A percentile compares a stretch with the other conserved stretches of the same genome.
phyloP scores from a whole-genome alignment of 2,113 vertebrate genomes.

The Tympanuchus pallidicinctus region DNA sequence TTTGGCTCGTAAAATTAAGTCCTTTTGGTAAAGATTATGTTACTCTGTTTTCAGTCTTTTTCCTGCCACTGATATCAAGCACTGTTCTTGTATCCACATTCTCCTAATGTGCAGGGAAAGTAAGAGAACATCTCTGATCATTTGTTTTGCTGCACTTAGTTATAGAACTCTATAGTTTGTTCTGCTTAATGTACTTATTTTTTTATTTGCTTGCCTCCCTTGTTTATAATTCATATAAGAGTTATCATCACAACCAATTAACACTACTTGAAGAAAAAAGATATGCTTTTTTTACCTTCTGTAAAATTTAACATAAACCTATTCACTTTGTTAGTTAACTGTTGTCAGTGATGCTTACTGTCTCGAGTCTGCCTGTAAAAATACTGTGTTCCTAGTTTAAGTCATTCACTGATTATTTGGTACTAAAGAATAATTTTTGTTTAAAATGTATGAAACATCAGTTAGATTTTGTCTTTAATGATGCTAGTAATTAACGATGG shows the following conservation, averaged over 20 bases:
- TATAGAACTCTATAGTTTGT: background rate
- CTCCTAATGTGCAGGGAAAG: constrained; percentile 33
- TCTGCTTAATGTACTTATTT: background rate
- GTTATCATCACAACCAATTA: background rate
- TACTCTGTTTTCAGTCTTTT: constrained; percentile 25
- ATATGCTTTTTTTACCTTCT: background rate
- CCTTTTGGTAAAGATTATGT: background rate
- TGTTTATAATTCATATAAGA: background rate
- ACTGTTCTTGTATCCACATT: constrained; percentile 26
- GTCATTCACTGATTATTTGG: background rate
- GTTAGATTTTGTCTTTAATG: background rate
- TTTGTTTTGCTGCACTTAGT: background rate
- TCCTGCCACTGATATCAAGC: constrained; percentile 25
- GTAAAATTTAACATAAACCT: background rate
- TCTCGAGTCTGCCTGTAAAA: background rate
- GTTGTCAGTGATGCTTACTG: background rate
- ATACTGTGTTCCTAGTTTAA: background rate
- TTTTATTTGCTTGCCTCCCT: background rate
- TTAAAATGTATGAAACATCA: background rate
- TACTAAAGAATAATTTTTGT: background rate
- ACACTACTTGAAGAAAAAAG: background rate
- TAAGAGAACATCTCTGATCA: background rate
- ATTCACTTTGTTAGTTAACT: background rate
- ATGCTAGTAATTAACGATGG: background rate
- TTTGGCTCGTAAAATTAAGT: background rate